Conservation (phyloP, 2,888 invertebrate genomes). For the Himalopsyche anomala region DNA sequence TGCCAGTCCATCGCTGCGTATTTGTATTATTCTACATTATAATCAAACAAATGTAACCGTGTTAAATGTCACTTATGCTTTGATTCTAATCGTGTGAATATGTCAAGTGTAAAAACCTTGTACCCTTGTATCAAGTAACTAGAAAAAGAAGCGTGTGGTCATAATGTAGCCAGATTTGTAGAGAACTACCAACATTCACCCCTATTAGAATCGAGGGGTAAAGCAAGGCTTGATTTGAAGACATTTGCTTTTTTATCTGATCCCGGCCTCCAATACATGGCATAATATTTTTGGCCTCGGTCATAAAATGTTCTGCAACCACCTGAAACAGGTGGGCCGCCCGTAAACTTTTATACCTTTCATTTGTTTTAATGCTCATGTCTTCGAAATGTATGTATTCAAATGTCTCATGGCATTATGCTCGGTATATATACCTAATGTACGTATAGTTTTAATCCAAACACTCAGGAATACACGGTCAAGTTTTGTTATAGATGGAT, state of each 20-base stretch:
- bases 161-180: constrained; percentile 20
- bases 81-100: no score
- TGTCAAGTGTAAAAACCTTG: background rate
- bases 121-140: background rate
- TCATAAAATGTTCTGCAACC: constrained; percentile 60
- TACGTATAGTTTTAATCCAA: background rate
- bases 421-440: constrained; percentile 2
- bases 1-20: no score
- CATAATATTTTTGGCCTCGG: constrained; percentile 64
- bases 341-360: constrained; percentile 66
- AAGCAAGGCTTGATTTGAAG: constrained; percentile 56
- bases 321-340: constrained; percentile 64
- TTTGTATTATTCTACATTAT: no score
- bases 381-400: constrained; percentile 65
- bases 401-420: constrained; percentile 53
- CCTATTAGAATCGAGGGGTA: constrained; percentile 34
- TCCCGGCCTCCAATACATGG: constrained; percentile 62
- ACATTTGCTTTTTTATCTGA: constrained; percentile 58
- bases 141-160: background rate
- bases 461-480: no score
- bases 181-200: constrained; percentile 21
- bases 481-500: no score
- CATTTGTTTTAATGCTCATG: constrained; percentile 66
- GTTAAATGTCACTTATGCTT: no score
- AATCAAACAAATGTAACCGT: no score